Base-by-base conservation (phyloP, 1,140 invertebrate genomes). In the Nephila pilipes region DNA sequence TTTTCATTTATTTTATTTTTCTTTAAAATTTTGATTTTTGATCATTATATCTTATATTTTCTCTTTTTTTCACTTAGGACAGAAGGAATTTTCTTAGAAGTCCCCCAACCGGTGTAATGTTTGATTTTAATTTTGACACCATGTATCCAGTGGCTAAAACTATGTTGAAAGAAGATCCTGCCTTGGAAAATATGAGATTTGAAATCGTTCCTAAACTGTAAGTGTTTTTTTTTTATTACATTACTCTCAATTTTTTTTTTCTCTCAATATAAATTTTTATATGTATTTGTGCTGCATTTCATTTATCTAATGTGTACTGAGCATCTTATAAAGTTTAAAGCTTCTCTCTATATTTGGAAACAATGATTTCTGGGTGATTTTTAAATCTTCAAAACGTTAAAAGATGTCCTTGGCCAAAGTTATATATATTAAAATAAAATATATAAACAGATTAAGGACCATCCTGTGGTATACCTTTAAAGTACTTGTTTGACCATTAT, bases 181-280 rank as follows among this genome's bases (percentile, higher is more conserved):
- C 99, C 96, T 96, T 99, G 94, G 97, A 99, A 96, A 98, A 98
- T 96, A 99, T 99, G 98, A 97, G 99, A 96, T 99, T 99, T 96
- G 98, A 99, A 95, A 97, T 99, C 94, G 99, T 99, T 94, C 99
- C 99, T 94, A 99, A 99, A 98, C 97, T 98, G 94, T 94, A 93
- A 94, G 94, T 83, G 12, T 29, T 55, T 65, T 65, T 58, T 16
- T 25, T 65, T 22, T n/a, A 18, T n/a, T 32, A 18, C n/a, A 79
- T 25, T 38, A 79, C 32, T 18, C 14, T 25, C 2, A 79, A 20
- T 3, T 22, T 32, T 29, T 16, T 29, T 75, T 75, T 75, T n/a
- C n/a, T 79, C 12, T 79, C 4, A 79, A 29, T 29, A 25, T 18
- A n/a, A 20, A 69, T 69, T 10, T 69, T 22, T 69, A 29, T 29